Evolutionary conservation across 2,888 invertebrate species (phyloP), one percentile per base, ranked within the genome.

Genomic region (Labia minor): DNA sequence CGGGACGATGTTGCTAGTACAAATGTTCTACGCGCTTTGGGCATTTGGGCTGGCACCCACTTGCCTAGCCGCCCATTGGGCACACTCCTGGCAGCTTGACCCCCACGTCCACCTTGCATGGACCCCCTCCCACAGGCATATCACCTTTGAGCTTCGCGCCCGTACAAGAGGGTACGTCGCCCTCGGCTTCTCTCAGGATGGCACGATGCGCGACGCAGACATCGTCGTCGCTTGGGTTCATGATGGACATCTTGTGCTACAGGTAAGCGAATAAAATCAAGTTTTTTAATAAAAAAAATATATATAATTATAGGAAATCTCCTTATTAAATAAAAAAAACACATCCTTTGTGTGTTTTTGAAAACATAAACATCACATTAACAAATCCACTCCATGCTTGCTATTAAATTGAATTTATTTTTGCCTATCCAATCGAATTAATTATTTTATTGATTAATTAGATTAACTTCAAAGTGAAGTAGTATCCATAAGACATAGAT

Each of bases 191-290:
- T 91, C 91, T 72, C 85, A 85, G 67, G 87, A 86, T 75, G 89
- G 90, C 70, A 85, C 86, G 72, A 87, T 90, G 85, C 83, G 85
- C 74, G 90, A 89, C 63, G 86, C 91, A 68, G 94, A 95, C 82
- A 86, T 95, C 79, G 87, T 92, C 72, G 86, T 94, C 76, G 92
- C 90, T 69, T 94, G 94, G 93, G 89, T 94, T 72, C 89, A 90
- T 79, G 81, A 83, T 74, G 71, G 85, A 75, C 85, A 85, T 79
- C 88, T 89, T 73, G 87, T 89, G 79, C 85, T 90, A 78, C 86
- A 90, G 86, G 90, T 90, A 79, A 86, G 86, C 33, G n/a, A n/a
- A n/a, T n/a, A n/a, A n/a, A n/a, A n/a, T n/a, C n/a, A n/a, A n/a
- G n/a, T n/a, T n/a, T n/a, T n/a, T n/a, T n/a, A n/a, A n/a, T n/a